phyloP scores from a whole-genome alignment of 2,888 invertebrate genomes.

The Polymixis flavicincta region DNA sequence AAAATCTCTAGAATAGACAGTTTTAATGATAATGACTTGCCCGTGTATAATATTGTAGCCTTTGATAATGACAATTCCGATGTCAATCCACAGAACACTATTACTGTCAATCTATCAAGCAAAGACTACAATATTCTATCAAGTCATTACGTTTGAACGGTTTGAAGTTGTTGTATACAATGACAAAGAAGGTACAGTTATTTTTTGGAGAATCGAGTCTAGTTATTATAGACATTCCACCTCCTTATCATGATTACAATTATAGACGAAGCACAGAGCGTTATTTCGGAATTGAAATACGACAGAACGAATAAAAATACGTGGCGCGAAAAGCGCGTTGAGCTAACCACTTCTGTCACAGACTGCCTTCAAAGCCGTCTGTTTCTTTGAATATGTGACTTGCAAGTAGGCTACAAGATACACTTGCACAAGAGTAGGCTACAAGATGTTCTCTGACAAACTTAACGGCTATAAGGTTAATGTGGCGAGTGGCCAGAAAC shows the following conservation, averaged over 20 bases:
- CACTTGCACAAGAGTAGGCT: too few species aligned
- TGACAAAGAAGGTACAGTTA: not conserved
- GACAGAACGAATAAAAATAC: not conserved
- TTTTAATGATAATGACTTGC: conserved; percentile 26
- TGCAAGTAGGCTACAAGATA: too few species aligned
- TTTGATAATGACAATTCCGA: conserved; percentile 21
- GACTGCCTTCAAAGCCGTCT: not conserved
- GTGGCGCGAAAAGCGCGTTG: not conserved
- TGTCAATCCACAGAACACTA: too few species aligned
- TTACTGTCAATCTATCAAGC: too few species aligned
- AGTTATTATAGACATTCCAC: not conserved
- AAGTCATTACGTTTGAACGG: not conserved
- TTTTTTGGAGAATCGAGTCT: not conserved
- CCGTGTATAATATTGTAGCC: too few species aligned
- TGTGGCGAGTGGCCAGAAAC: too few species aligned
- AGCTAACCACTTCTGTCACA: not conserved
- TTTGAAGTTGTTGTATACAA: not conserved
- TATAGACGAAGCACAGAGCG: not conserved
- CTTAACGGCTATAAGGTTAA: too few species aligned
- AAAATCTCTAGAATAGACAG: conserved; percentile 15
- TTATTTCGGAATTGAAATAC: not conserved
- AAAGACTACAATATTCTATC: too few species aligned
- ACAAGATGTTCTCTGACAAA: too few species aligned
- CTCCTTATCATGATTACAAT: not conserved
- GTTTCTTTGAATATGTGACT: not conserved